These are phyloP conservation scores for Tetrao urogallus DNA, from an alignment of 2,113 vertebrate genomes.

Conservation along the genomic window DNA sequence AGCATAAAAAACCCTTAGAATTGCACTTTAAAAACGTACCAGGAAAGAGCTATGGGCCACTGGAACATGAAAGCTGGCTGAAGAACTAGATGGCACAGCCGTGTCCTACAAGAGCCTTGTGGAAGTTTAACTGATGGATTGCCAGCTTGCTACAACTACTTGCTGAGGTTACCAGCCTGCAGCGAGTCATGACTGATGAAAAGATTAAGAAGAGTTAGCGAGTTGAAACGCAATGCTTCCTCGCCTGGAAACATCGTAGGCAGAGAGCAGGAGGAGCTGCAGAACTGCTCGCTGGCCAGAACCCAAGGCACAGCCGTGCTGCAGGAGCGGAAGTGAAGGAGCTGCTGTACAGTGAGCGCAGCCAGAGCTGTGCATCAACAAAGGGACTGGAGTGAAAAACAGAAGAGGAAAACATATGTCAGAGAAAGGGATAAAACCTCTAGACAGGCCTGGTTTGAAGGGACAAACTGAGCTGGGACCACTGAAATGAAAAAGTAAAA, in stretches of 20 bases:
- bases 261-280: background rate
- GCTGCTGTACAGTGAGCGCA: background rate
- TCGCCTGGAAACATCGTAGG: background rate
- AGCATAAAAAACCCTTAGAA: background rate
- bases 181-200: background rate
- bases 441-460: background rate
- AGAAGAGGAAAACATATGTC: background rate
- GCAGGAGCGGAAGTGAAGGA: background rate
- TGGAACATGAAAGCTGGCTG: background rate
- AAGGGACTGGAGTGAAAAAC: background rate
- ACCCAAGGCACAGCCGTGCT: background rate
- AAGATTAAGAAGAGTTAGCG: background rate
- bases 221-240: background rate
- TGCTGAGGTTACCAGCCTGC: background rate
- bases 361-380: background rate
- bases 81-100: rapidly evolving
- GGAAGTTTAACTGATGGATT: background rate
- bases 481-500: background rate
- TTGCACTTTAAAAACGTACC: background rate
- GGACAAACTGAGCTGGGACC: background rate
- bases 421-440: background rate
- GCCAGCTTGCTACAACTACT: background rate
- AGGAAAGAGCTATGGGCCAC: background rate
- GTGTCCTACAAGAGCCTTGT: background rate
- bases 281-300: background rate